Conservation (phyloP, 2,797 vertebrate species). For the Molossus alvarezi region DNA sequence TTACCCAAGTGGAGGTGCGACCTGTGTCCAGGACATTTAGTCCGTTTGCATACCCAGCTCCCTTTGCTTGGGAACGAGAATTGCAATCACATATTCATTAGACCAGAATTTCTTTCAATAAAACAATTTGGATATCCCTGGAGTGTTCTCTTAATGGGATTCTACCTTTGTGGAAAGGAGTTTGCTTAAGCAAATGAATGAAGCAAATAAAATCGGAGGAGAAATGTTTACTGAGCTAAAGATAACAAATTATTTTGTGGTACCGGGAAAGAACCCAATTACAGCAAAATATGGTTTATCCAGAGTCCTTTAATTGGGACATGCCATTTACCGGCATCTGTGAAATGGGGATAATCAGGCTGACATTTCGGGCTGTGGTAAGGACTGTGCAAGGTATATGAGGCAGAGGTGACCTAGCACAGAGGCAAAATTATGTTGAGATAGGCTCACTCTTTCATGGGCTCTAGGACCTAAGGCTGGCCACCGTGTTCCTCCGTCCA, state of each 20-base stretch:
- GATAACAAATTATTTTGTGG: constrained; percentile 60
- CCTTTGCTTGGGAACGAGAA: neutral
- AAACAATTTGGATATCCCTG: constrained; percentile 64
- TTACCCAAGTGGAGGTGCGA: neutral
- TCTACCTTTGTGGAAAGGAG: constrained; percentile 66
- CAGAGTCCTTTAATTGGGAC: neutral
- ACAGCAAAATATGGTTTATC: constrained; percentile 41
- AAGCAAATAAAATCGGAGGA: constrained; percentile 66
- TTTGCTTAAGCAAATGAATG: constrained; percentile 76
- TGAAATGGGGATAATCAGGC: constrained; percentile 31
- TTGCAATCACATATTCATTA: constrained; percentile 1
- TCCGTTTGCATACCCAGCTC: neutral
- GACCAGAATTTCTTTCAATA: constrained; percentile 62
- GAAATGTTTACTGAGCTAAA: constrained; percentile 68
- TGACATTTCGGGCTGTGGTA: neutral
- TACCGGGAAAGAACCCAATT: constrained; percentile 57
- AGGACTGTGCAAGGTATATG: rapidly evolving
- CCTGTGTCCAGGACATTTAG: neutral
- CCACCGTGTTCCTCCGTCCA: neutral
- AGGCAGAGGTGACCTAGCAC: neutral
- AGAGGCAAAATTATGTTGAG: neutral
- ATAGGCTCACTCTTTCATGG: neutral
- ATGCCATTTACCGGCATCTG: constrained; percentile 64
- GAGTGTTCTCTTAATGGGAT: constrained; percentile 67
- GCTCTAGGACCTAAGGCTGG: neutral